Base-by-base conservation (phyloP, 1,140 invertebrate species). In the Cyclargus thomasi region DNA sequence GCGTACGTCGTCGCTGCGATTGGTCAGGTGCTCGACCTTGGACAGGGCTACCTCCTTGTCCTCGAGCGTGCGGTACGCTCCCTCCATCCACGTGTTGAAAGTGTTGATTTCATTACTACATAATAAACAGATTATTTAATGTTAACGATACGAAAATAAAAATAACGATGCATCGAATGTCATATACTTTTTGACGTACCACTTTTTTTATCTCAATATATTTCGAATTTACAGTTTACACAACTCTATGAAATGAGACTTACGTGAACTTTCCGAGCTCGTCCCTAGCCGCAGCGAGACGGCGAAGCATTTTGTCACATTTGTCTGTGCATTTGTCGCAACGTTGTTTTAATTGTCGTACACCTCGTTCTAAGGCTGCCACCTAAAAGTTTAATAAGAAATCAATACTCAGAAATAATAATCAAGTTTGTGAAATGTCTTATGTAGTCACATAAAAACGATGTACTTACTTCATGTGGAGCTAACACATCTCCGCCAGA, bases 401-500 rank as follows among this genome's bases (percentile, higher is more conserved):
- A 29, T 29, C 29, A n/a, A n/a, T n/a, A n/a, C n/a, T 29, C 29
- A 29, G 29, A 8, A 5, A 29, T 29, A 47, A 47, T 14, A 47
- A 16, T 14, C 3, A 47, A 47, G n/a, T n/a, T n/a, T n/a, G n/a
- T n/a, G n/a, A n/a, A n/a, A n/a, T n/a, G n/a, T n/a, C n/a, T n/a
- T n/a, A n/a, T n/a, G n/a, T n/a, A n/a, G n/a, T n/a, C n/a, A n/a
- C n/a, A n/a, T n/a, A 8, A 2, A 29, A 4, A 29, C 5, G 8
- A 29, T 29, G 29, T 5, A 65, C 39, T 83, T 57, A 96, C 94
- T 92, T 99, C 97, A 76, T 97, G 97, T 64, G 95, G 94, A 11
- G 97, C 97, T 0, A 99, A 91, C 17, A 97, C 96, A 76, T 98
- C 97, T 63, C 95, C 94, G 5, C 97, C 97, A 55, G 96, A 97